Evolutionary conservation across 2,113 vertebrate genomes (phyloP).

Genomic region (Electrona antarctica): DNA sequence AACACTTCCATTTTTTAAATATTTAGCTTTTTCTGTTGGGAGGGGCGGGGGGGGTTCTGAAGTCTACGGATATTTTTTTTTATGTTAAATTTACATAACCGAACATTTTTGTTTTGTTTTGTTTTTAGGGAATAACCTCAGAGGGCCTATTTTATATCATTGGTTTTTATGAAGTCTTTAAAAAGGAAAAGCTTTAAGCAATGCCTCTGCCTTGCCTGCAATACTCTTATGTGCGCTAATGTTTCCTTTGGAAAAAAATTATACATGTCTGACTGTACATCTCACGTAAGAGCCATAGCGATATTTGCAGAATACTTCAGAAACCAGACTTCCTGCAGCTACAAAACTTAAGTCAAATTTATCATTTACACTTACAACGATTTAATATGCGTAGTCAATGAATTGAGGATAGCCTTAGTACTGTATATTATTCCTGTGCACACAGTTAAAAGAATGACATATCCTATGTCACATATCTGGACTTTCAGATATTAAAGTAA

Average conservation of each 20-base stretch:
- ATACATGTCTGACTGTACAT: slow-evolving; percentile 61
- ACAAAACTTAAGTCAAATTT: slow-evolving; percentile 49
- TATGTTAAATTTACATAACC: slow-evolving; percentile 77
- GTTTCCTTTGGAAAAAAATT: slow-evolving; percentile 72
- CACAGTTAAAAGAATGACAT: slow-evolving; percentile 62
- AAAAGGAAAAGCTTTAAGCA: slow-evolving; percentile 99
- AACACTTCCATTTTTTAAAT: slow-evolving; percentile 72
- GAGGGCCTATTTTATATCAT: slow-evolving; percentile 90
- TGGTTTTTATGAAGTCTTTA: slow-evolving; percentile 97
- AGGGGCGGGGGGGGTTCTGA: slow-evolving; percentile 74
- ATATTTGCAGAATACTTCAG: slow-evolving; percentile 76
- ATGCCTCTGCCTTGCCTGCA: slow-evolving; percentile 99
- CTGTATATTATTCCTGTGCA: slow-evolving; percentile 66
- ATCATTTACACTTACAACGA: slow-evolving; percentile 45
- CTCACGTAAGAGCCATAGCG: slow-evolving; percentile 69
- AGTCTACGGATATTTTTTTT: slow-evolving; percentile 74
- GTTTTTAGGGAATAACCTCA: slow-evolving; percentile 85
- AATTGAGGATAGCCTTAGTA: slow-evolving; percentile 73
- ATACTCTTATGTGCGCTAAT: slow-evolving; percentile 85
- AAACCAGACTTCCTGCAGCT: slow-evolving; percentile 75
- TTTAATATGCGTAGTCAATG: slow-evolving; percentile 54
- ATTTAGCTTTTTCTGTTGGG: slow-evolving; percentile 74
- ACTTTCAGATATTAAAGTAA: background rate
- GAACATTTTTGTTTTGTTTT: slow-evolving; percentile 81
- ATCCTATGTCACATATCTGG: slow-evolving; percentile 61